phyloP scores from a whole-genome alignment of 2,888 invertebrate genomes.

The Microdon myrmicae region DNA sequence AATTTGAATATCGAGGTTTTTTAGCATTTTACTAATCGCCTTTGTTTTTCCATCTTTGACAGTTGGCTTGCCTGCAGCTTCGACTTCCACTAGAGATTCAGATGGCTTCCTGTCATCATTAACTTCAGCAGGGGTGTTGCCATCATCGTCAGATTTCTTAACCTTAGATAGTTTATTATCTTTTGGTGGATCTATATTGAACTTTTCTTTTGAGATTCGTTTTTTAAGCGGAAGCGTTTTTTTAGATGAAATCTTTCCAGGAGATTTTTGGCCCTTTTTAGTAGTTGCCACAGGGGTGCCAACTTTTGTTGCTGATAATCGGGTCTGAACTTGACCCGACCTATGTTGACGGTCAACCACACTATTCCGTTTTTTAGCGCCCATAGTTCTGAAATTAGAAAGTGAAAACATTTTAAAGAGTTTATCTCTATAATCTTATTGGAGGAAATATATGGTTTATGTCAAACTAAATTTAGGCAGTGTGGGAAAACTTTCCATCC shows the following conservation, averaged over 20 bases:
- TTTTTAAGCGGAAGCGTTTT: constrained; percentile 54
- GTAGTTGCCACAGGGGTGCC: constrained; percentile 32
- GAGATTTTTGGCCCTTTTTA: constrained; percentile 21
- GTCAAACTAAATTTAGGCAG: too few species aligned
- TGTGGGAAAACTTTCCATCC: too few species aligned
- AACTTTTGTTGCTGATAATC: constrained; percentile 48
- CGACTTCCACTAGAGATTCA: constrained; percentile 24
- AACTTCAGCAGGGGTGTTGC: constrained; percentile 45
- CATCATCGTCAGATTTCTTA: constrained; percentile 26
- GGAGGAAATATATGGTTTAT: too few species aligned
- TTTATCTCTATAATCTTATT: too few species aligned
- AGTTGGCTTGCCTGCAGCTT: constrained; percentile 54
- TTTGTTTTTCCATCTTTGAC: constrained; percentile 63
- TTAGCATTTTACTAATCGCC: constrained; percentile 66
- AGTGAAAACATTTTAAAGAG: constrained; percentile 2
- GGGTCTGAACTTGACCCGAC: constrained; percentile 47
- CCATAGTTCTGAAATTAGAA: constrained; percentile 57
- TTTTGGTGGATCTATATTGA: constrained; percentile 27
- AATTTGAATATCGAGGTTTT: constrained; percentile 65
- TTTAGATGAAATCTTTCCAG: constrained; percentile 53
- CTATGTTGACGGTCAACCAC: constrained; percentile 63
- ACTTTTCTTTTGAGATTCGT: constrained; percentile 44
- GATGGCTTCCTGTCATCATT: constrained; percentile 46
- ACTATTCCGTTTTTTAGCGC: constrained; percentile 63
- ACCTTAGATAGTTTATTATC: constrained; percentile 35